These are phyloP conservation scores for Struthio camelus DNA, from an alignment of 2,113 vertebrate genomes.

Conservation along the genomic window DNA sequence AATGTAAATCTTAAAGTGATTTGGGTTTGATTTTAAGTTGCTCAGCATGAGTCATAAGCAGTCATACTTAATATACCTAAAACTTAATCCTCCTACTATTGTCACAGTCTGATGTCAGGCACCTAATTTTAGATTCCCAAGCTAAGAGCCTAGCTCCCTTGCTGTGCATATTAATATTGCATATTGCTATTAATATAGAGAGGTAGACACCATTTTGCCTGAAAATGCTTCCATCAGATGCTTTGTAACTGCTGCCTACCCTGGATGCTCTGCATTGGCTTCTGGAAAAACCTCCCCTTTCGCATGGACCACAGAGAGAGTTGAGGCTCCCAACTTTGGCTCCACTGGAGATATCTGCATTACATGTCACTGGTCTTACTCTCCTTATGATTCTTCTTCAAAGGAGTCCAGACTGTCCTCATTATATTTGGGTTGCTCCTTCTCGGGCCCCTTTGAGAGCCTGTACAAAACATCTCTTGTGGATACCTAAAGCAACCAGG, in stretches of 20 bases:
- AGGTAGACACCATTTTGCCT: neutral
- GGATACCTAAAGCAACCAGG: neutral
- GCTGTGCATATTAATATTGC: neutral
- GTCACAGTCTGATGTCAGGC: neutral
- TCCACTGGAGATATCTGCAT: neutral
- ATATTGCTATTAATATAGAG: neutral
- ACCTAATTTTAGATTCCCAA: neutral
- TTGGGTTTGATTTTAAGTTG: neutral
- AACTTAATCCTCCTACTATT: neutral
- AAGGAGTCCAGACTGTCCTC: neutral
- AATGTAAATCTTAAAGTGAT: neutral
- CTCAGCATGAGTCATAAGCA: neutral
- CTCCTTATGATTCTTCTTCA: neutral
- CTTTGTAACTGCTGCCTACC: neutral
- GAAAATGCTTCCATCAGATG: neutral
- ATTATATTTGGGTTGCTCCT: neutral
- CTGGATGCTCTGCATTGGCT: neutral
- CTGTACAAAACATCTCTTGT: neutral
- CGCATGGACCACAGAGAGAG: neutral
- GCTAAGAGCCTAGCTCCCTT: neutral
- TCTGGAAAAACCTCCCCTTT: neutral
- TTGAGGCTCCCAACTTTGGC: neutral
- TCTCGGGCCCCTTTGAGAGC: neutral
- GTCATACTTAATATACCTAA: neutral
- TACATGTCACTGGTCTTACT: neutral